Percentiles rank a stretch among this genome's conserved stretches.
These are phyloP conservation scores for Eupithecia tripunctaria DNA, from an alignment of 2,888 invertebrate species.

Conservation along the genomic window DNA sequence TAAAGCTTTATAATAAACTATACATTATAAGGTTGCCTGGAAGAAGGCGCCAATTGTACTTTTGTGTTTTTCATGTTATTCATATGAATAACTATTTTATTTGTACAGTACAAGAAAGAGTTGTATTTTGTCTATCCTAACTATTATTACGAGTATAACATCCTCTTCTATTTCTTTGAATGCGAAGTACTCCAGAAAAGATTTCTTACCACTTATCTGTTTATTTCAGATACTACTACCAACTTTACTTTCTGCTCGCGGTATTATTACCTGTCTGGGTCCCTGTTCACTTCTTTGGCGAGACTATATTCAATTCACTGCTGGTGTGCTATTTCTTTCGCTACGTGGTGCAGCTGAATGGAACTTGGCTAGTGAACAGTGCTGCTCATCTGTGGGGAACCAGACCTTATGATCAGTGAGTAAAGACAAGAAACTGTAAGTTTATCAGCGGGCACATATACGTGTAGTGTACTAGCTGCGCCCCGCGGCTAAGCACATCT, in stretches of 20 bases:
- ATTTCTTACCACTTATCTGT: not conserved
- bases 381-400: slow-evolving; percentile 91
- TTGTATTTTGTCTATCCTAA: not conserved
- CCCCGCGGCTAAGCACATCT: no score
- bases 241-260: slow-evolving; percentile 85
- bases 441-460: not conserved
- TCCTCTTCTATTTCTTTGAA: not conserved
- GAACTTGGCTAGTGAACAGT: slow-evolving; percentile 93
- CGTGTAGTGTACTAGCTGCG: not conserved
- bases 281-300: slow-evolving; percentile 89
- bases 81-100: no score
- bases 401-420: slow-evolving; percentile 90
- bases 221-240: slow-evolving; percentile 86
- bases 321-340: slow-evolving; percentile 86
- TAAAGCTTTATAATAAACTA: no score
- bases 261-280: slow-evolving; percentile 86
- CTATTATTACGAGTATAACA: not conserved
- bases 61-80: not conserved
- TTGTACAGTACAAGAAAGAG: no score
- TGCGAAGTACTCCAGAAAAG: not conserved
- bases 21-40: not conserved
- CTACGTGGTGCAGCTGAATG: slow-evolving; percentile 86
- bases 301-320: slow-evolving; percentile 85
- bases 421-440: not conserved
- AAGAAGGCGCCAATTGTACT: not conserved